Evolutionary conservation across 2,888 invertebrate species (phyloP).

Genomic region (Dorcus parallelipipedus): DNA sequence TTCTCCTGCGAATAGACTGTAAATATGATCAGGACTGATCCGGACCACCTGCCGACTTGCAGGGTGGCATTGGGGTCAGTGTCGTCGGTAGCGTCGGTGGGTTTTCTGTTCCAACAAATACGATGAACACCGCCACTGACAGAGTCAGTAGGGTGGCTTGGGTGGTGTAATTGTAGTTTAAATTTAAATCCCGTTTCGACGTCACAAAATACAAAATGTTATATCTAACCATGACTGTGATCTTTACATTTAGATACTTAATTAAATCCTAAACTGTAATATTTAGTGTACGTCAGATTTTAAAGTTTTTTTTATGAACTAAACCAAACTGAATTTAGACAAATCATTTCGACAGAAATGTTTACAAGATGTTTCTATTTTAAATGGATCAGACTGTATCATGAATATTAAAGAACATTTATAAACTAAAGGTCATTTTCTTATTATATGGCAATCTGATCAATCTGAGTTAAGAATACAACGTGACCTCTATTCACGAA

Average conservation of each 20-base stretch:
- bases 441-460: too few species aligned
- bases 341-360: too few species aligned
- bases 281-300: too few species aligned
- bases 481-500: too few species aligned
- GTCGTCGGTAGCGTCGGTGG: slow-evolving; percentile 38
- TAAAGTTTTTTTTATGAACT: too few species aligned
- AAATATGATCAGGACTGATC: slow-evolving; percentile 47
- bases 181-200: neutral
- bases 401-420: too few species aligned
- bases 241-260: slow-evolving; percentile 9
- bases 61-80: slow-evolving; percentile 43
- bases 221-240: slow-evolving; percentile 14
- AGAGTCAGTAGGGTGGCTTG: slow-evolving; percentile 58
- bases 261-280: neutral
- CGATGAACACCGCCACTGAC: slow-evolving; percentile 40
- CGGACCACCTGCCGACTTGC: slow-evolving; percentile 48
- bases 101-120: slow-evolving; percentile 40
- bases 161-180: slow-evolving; percentile 51
- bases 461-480: too few species aligned
- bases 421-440: too few species aligned
- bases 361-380: too few species aligned
- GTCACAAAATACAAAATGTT: slow-evolving; percentile 5
- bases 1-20: slow-evolving; percentile 57
- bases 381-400: too few species aligned
- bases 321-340: too few species aligned